Conservation (phyloP, 2,113 vertebrate genomes). For the Petrocephalus zakoni region DNA sequence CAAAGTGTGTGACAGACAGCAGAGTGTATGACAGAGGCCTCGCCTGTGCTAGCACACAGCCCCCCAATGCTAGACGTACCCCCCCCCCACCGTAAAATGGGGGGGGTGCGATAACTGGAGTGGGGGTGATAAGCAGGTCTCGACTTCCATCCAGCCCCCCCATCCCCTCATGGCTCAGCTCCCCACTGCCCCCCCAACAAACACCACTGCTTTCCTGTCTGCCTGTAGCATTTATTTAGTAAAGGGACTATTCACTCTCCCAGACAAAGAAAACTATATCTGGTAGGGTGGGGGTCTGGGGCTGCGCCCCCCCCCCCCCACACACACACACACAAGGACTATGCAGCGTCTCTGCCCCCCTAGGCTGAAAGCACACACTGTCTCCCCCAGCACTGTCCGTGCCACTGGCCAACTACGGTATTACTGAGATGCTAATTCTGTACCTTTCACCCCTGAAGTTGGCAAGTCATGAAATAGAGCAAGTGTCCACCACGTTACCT, state of each 20-base stretch:
- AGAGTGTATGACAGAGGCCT: neutral
- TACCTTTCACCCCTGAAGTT: slow-evolving; percentile 53
- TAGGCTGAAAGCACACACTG: slow-evolving; percentile 36
- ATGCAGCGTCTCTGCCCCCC: neutral
- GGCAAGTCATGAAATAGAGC: slow-evolving; percentile 63
- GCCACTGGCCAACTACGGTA: slow-evolving; percentile 41
- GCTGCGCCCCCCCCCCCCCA: no score
- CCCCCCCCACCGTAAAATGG: neutral
- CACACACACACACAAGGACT: neutral
- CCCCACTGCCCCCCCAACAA: neutral
- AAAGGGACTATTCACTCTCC: neutral
- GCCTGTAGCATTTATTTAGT: neutral
- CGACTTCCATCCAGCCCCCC: neutral
- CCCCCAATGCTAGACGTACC: slow-evolving; percentile 34
- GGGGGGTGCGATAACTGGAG: neutral
- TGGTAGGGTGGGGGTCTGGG: neutral
- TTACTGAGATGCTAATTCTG: slow-evolving; percentile 61
- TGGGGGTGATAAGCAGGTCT: neutral
- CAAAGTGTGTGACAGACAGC: neutral
- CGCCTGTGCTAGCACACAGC: neutral
- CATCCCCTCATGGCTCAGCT: neutral
- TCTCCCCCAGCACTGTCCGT: slow-evolving; percentile 39
- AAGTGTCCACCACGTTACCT: slow-evolving; percentile 33
- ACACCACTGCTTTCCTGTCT: neutral
- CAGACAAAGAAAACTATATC: neutral